Base-by-base conservation (phyloP, 1,140 invertebrate species). In the Bombus ignitus region DNA sequence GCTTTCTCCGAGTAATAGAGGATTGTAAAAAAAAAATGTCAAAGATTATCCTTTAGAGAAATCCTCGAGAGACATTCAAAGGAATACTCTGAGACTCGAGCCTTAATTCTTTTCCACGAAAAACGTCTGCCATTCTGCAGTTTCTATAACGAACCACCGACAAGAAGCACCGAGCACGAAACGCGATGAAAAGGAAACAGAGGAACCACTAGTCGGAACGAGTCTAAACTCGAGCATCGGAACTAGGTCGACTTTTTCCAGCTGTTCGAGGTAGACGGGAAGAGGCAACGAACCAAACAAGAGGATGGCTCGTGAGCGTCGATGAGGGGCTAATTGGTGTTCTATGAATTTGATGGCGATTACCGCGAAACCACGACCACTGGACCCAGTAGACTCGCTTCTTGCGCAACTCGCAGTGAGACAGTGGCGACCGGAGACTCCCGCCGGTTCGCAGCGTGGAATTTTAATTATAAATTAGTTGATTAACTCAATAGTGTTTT, bases 381-480 rank as follows among this genome's bases (percentile, higher is more conserved):
- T 57, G 72, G 70, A 28, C 25, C 65, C 32, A 13, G 47, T 59
- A 73, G 32, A 66, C 72, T 74, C 86, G 84, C 88, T 94, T 94
- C 93, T 94, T 94, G 92, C 91, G 85, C 81, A 47, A 42, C 75
- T 85, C 57, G 70, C 78, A 66, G 88, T 88, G 88, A 79, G 72
- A 83, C 85, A 86, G 85, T 39, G 62, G 75, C 88, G 85, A 78
- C 77, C 57, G 76, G 77, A 87, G 77, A 86, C 75, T 88, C 88
- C 77, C 73, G 88, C 89, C 90, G 82, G 85, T 86, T 91, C 88
- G 90, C 89, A 88, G 92, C 92, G 89, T 93, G 93, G 94, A 95
- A 95, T 95, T 95, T 95, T 95, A 95, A 95, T 95, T 95, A 95
- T 95, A 95, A 95, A 95, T 95, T 95, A 95, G 95, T 95, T 95